phyloP scores from a whole-genome alignment of 1,140 invertebrate species.

The Sesamia nonagrioides region DNA sequence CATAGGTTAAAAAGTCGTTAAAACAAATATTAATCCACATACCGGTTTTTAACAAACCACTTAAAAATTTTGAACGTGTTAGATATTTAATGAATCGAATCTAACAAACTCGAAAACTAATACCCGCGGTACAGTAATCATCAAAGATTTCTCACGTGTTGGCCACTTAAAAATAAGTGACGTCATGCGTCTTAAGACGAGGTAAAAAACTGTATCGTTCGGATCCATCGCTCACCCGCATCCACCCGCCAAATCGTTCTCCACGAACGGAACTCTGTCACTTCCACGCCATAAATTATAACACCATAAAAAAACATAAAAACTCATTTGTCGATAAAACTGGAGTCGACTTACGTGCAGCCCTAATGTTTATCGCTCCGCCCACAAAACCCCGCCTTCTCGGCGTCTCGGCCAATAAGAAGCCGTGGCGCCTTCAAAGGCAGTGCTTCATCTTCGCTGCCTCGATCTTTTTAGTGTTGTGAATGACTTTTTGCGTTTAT shows the following conservation, averaged over 20 bases:
- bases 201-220: conserved; percentile 22
- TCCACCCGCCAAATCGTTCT: conserved; percentile 53
- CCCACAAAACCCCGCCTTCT: conserved; percentile 70
- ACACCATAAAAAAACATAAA: conserved; percentile 73
- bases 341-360: conserved; percentile 61
- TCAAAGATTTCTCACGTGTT: conserved; percentile 19
- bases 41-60: background rate
- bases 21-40: background rate
- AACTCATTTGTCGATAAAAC: conserved; percentile 78
- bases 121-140: conserved; percentile 29
- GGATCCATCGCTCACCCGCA: conserved; percentile 51
- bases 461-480: conserved; percentile 81
- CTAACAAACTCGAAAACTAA: no score
- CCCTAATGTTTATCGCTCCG: conserved; percentile 68
- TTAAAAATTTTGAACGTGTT: background rate
- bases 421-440: conserved; percentile 57
- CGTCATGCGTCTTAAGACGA: conserved; percentile 15
- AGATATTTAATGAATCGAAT: no score
- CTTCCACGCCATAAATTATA: conserved; percentile 81
- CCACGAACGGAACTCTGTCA: conserved; percentile 74
- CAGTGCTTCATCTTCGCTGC: conserved; percentile 63
- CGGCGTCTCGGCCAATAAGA: conserved; percentile 71
- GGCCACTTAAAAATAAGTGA: conserved; percentile 26
- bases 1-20: no score
- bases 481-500: conserved; percentile 78